phyloP scores from a whole-genome alignment of 2,797 vertebrate species.

The Hipposideros larvatus region DNA sequence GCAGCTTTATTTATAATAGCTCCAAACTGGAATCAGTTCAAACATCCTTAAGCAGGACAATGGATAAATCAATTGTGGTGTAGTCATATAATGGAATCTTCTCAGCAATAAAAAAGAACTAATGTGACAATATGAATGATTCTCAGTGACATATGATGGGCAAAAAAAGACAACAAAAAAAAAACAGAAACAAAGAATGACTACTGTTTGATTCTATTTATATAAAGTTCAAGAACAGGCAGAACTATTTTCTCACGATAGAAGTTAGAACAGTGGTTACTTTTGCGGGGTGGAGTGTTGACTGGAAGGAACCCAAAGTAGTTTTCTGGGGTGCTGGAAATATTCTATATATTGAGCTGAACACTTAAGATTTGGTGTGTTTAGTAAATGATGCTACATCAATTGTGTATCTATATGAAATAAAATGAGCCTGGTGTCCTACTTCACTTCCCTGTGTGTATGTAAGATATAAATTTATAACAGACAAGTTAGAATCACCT shows the following conservation, averaged over 20 bases:
- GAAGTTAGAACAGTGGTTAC: not conserved
- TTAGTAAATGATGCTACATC: not conserved
- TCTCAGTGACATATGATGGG: not conserved
- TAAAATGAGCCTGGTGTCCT: not conserved
- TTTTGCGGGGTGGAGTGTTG: not conserved
- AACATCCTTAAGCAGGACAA: not conserved
- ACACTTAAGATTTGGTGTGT: not conserved
- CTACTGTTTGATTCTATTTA: not conserved
- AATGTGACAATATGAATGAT: not conserved
- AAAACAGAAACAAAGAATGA: not conserved
- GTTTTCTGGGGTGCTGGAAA: not conserved
- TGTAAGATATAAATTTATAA: not conserved
- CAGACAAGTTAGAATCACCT: conserved; percentile 2
- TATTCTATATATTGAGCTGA: not conserved
- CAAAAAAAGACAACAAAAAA: not conserved
- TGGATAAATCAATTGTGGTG: not conserved
- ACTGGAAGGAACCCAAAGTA: not conserved
- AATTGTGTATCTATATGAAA: not conserved
- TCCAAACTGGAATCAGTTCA: not conserved
- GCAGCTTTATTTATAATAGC: not conserved
- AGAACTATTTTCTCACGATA: not conserved
- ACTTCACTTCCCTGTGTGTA: not conserved
- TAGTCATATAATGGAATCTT: not conserved
- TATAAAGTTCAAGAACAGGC: not conserved
- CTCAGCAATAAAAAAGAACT: not conserved